A percentile compares a stretch with the other conserved stretches of the same genome.
Evolutionary conservation across 1,140 invertebrate genomes (phyloP).

Genomic region (Hirudo medicinalis): DNA sequence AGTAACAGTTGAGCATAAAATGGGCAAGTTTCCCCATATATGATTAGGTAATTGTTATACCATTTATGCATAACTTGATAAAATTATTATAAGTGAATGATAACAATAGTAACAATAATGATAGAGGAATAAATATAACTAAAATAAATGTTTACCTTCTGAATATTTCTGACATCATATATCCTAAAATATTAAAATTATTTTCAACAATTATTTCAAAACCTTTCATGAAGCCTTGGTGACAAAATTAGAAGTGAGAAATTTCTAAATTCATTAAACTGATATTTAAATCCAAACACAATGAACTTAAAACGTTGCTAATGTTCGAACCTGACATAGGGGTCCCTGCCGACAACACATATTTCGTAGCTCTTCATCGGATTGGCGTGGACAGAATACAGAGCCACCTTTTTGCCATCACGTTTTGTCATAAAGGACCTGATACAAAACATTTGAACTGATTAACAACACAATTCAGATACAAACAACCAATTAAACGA

Average conservation of each 20-base stretch:
- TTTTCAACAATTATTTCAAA: constrained; percentile 30
- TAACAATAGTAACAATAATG: neutral
- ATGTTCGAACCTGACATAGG: constrained; percentile 6
- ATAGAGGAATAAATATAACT: neutral
- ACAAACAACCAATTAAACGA: too few relatives aligned
- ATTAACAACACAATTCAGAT: too few relatives aligned
- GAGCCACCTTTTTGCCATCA: constrained; percentile 48
- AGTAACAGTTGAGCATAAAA: too few relatives aligned
- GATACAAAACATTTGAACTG: too few relatives aligned
- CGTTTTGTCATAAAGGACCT: constrained; percentile 55
- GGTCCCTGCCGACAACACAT: constrained; percentile 59
- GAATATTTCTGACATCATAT: constrained; percentile 41
- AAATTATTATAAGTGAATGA: too few relatives aligned
- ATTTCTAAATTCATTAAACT: too few relatives aligned
- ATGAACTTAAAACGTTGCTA: too few relatives aligned
- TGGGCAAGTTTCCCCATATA: too few relatives aligned
- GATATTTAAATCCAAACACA: too few relatives aligned
- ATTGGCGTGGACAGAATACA: constrained; percentile 76
- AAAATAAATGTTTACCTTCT: constrained; percentile 27
- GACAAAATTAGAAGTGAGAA: neutral
- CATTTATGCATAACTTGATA: too few relatives aligned
- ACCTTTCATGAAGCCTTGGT: constrained; percentile 46
- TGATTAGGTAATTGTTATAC: too few relatives aligned
- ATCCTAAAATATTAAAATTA: constrained; percentile 29
- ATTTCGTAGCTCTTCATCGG: constrained; percentile 64